phyloP scores from a whole-genome alignment of 2,113 vertebrate genomes.

The Corythornis madagascariensis region DNA sequence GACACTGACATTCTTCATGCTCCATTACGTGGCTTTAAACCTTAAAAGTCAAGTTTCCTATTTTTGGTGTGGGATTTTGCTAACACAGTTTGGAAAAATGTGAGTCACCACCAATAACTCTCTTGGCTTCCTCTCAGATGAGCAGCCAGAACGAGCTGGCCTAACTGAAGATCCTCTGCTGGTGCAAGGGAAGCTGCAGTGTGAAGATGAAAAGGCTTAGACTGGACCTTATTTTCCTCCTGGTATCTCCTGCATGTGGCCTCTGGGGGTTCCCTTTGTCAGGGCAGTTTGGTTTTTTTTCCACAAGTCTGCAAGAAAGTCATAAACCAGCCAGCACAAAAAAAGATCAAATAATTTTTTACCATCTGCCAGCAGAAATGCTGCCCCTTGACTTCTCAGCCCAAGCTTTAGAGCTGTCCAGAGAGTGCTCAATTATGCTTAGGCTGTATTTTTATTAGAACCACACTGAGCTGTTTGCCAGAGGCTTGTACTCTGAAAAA shows the following conservation, averaged over 20 bases:
- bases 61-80: not conserved
- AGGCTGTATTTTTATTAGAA: slow-evolving; percentile 38
- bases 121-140: not conserved
- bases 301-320: not conserved
- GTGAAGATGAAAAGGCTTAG: not conserved
- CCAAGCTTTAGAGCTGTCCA: slow-evolving; percentile 5
- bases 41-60: not conserved
- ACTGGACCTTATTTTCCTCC: not conserved
- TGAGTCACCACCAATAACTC: not conserved
- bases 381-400: not conserved
- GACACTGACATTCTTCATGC: not conserved
- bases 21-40: not conserved
- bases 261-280: not conserved
- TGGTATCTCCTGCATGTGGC: not conserved
- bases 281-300: not conserved
- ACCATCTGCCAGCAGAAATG: not conserved
- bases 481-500: slow-evolving; percentile 43
- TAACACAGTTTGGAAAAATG: not conserved
- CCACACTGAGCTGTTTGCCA: not conserved
- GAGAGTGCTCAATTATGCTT: slow-evolving; percentile 42
- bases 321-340: not conserved
- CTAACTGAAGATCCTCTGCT: not conserved
- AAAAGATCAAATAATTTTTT: slow-evolving; percentile 8
- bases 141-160: not conserved
- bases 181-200: not conserved